Evolutionary conservation across 2,888 invertebrate species (phyloP), one percentile per base, ranked within the genome.

Genomic region (Dryomyza anilis): DNA sequence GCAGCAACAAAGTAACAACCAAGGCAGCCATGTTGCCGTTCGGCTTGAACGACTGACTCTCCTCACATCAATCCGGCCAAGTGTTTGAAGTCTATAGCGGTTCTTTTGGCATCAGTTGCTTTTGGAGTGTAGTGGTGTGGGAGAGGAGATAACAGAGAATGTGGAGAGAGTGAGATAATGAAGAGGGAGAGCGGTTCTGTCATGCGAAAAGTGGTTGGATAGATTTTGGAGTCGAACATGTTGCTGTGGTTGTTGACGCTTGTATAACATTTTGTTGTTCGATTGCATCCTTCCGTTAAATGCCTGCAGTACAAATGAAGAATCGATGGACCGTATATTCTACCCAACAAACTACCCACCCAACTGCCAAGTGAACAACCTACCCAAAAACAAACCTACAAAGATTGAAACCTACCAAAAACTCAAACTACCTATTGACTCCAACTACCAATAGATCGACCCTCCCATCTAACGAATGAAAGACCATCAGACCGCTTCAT

Each of bases 221-320:
- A n/a, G 30, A 10, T 16, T 1, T 14, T 33, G 36, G 8, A 23
- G 36, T 21, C 21, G 55, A 14, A 23, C 10, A 14, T 33, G 55
- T 21, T 36, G 14, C 25, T 19, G 48, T 48, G 16, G 48, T 48
- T 23, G 43, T 45, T 45, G 43, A 3, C 43, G 57, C 57, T 10
- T 57, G 45, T 57, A 45, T 25, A 57, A 57, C 25, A 57, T 33
- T 45, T 43, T 57, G 16, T 43, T 43, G 8, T 43, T 25, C 27
- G 57, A 45, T 43, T 43, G 23, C 57, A 43, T 57, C 43, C 57
- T 57, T 57, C 57, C 57, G 25, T n/a, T 19, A 43, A 43, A 19
- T 43, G 19, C 43, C 43, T 16, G 6, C 43, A 43, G n/a, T n/a
- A n/a, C n/a, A n/a, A n/a, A n/a, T n/a, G n/a, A n/a, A n/a, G n/a